A percentile compares a stretch with the other conserved stretches of the same genome.
Conservation (phyloP, 2,797 vertebrate species). For the Hephaestus fuliginosus region DNA sequence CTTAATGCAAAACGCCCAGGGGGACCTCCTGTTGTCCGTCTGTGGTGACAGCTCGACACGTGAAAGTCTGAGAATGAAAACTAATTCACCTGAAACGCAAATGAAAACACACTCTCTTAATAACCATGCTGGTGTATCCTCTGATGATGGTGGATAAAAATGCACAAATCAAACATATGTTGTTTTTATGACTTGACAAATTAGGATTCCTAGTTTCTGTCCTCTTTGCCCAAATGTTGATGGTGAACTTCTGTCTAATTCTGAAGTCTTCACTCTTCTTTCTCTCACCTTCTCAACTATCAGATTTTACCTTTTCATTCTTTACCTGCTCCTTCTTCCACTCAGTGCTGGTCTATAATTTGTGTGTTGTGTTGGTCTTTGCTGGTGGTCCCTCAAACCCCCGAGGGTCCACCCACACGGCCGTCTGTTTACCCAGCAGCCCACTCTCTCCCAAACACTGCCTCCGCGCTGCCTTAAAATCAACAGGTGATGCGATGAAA, state of each 20-base stretch:
- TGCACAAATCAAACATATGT: neutral
- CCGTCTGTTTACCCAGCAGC: conserved; percentile 63
- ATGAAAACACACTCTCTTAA: neutral
- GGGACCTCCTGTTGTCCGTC: neutral
- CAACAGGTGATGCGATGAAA: conserved; percentile 59
- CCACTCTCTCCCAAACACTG: conserved; percentile 49
- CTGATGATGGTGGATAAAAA: neutral
- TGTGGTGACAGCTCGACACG: neutral
- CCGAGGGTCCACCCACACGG: conserved; percentile 43
- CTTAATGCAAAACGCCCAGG: conserved; percentile 10
- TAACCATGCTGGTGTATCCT: neutral
- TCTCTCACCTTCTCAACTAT: neutral
- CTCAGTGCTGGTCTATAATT: neutral
- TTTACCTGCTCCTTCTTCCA: neutral
- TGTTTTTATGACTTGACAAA: neutral
- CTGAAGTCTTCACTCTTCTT: neutral
- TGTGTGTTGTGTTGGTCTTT: conserved; percentile 35
- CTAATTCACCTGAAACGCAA: neutral
- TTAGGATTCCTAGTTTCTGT: neutral
- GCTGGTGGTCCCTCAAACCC: conserved; percentile 62
- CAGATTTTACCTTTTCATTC: conserved; percentile 5
- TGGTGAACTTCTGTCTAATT: neutral
- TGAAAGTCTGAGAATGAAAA: neutral
- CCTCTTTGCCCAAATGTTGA: neutral
- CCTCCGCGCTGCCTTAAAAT: conserved; percentile 49